Base-by-base conservation (phyloP, 2,113 vertebrate species). In the Gopherus evgoodei region DNA sequence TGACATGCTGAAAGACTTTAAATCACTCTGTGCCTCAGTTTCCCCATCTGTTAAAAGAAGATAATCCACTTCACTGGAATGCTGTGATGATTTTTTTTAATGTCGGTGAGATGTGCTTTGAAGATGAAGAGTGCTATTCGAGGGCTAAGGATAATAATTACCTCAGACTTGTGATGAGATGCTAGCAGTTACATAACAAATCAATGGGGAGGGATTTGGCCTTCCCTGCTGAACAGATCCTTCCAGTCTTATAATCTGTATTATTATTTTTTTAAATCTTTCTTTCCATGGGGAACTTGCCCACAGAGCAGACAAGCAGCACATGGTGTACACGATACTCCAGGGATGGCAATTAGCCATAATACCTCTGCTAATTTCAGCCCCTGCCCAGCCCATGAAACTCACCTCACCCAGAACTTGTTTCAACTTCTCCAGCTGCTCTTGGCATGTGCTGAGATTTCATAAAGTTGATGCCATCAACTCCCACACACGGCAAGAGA, bases 391-490 rank as follows among this genome's bases (percentile, higher is more conserved):
- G 94, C 97, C 98, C 98, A 98, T 97, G 98, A 98, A 98, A 98
- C 98, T 98, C 98, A 98, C 98, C 98, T 98, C 98, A 98, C 98
- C 98, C 98, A 98, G 98, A 98, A 98, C 98, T 98, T 98, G 98
- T 98, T 98, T 98, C 98, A 98, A 98, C 98, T 98, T 98, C 98
- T 98, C 98, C 98, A 97, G 97, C 93, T 97, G 98, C 97, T 97
- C 97, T 98, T 98, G 98, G 98, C 98, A 98, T 97, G 93, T 17
- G 85, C 62, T 93, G 96, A 88, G 97, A 97, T 98, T 97, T 98
- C 98, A 98, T 98, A 97, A 98, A 97, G 90, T 91, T 97, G 93
- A 95, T 98, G 98, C 98, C 98, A 98, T 98, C 89, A 89, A 98
- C 98, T 98, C 98, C 98, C 97, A 98, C 98, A 97, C 98, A 94